These are phyloP conservation scores for Bolinopsis microptera DNA, from an alignment of 37 sponge, comb jelly and placozoan genomes.

Conservation along the genomic window DNA sequence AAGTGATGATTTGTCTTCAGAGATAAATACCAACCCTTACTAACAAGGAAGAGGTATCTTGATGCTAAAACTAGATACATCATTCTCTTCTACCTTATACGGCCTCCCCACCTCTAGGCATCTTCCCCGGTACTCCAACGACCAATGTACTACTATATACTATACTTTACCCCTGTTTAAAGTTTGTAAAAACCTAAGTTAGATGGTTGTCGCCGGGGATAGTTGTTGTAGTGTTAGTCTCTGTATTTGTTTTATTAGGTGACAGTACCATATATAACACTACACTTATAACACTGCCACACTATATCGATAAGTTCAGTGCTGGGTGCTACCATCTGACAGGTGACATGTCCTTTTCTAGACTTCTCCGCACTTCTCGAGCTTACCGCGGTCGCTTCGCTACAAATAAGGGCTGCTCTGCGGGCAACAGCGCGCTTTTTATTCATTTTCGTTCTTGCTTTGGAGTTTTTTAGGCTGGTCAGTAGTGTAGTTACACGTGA, in stretches of 20 bases:
- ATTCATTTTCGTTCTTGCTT: no score
- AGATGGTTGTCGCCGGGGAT: not conserved
- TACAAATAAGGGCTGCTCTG: no score
- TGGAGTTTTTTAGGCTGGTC: no score
- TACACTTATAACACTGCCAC: no score
- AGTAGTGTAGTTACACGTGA: no score
- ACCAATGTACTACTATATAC: not conserved
- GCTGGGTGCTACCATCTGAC: not conserved
- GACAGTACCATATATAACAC: no score
- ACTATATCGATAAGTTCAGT: not conserved
- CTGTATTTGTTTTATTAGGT: not conserved
- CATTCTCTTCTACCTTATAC: not conserved
- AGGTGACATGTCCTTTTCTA: not conserved
- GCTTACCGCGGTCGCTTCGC: no score
- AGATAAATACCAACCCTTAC: no score
- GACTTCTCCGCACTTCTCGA: not conserved
- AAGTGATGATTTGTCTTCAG: not conserved
- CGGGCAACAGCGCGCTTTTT: no score
- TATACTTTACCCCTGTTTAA: not conserved
- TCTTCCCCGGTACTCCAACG: no score
- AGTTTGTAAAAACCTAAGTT: not conserved
- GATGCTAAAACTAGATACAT: not conserved
- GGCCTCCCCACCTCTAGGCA: not conserved
- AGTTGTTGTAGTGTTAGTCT: no score
- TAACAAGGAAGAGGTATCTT: not conserved